Evolutionary conservation across 2,888 invertebrate species (phyloP).

Genomic region (Eurytoma californica): DNA sequence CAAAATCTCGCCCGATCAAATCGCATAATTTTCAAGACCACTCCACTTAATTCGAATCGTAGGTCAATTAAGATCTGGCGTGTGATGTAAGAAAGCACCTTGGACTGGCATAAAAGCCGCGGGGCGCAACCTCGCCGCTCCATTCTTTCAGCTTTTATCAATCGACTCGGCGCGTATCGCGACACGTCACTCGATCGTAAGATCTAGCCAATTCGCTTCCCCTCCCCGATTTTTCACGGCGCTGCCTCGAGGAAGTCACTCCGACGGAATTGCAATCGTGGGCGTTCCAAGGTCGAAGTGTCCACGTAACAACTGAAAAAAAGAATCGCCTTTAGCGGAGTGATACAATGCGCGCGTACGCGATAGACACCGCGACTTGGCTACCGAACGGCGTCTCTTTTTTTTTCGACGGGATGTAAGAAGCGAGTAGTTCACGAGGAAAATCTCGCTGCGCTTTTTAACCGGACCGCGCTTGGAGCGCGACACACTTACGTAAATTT

Average conservation of each 20-base stretch:
- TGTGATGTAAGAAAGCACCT: neutral
- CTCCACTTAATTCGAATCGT: neutral
- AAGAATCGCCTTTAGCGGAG: neutral
- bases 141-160: conserved; percentile 10
- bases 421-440: too few species aligned
- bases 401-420: too few species aligned
- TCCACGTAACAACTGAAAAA: conserved; percentile 28
- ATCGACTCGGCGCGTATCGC: neutral
- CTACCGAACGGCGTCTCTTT: too few species aligned
- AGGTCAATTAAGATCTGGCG: neutral
- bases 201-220: neutral
- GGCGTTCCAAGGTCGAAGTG: conserved; percentile 4
- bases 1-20: neutral
- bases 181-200: conserved; percentile 4
- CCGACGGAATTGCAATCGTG: conserved; percentile 3
- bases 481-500: too few species aligned
- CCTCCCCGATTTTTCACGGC: neutral
- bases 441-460: too few species aligned
- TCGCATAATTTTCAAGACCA: neutral
- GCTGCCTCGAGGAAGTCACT: conserved; percentile 1
- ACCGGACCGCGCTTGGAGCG: too few species aligned
- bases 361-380: too few species aligned
- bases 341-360: neutral
- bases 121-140: neutral
- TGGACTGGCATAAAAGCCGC: conserved; percentile 1